Conservation (phyloP, 2,113 vertebrate species). For the Electrona antarctica region DNA sequence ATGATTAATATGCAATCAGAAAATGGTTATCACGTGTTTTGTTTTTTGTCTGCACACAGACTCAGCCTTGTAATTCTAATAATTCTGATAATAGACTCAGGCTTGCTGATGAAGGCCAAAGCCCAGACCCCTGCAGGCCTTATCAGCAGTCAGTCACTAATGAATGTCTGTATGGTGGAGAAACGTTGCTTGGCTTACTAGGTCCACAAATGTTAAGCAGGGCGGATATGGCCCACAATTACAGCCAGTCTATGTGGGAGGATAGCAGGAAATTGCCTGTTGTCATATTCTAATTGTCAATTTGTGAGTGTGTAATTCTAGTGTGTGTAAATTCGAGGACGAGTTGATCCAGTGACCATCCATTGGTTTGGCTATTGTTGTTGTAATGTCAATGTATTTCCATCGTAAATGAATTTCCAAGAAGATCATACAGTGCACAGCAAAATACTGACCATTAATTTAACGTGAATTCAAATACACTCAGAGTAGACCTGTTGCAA, state of each 20-base stretch:
- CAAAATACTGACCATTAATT: not conserved
- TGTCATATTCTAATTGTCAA: slow-evolving; percentile 17
- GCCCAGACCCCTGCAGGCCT: slow-evolving; percentile 41
- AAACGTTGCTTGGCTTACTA: slow-evolving; percentile 51
- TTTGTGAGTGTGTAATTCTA: slow-evolving; percentile 1
- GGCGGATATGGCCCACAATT: slow-evolving; percentile 47
- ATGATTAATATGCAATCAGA: slow-evolving; percentile 38
- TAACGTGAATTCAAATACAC: too few relatives aligned
- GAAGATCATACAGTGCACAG: not conserved
- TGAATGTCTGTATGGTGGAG: slow-evolving; percentile 59
- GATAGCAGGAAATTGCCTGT: slow-evolving; percentile 58
- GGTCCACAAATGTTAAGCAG: slow-evolving; percentile 45
- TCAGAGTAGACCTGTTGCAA: too few relatives aligned
- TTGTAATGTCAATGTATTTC: too few relatives aligned
- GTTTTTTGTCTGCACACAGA: slow-evolving; percentile 31
- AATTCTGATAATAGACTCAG: slow-evolving; percentile 40
- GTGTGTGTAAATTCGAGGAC: not conserved
- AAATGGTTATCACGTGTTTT: slow-evolving; percentile 46
- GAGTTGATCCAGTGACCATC: too few relatives aligned
- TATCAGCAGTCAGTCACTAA: slow-evolving; percentile 54
- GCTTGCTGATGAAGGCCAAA: slow-evolving; percentile 56
- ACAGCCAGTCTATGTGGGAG: slow-evolving; percentile 35
- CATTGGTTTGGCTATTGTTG: too few relatives aligned
- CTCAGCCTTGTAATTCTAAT: slow-evolving; percentile 23
- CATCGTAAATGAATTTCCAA: too few relatives aligned